These are phyloP conservation scores for Tragelaphus strepsiceros DNA, from an alignment of 2,113 vertebrate genomes.

Conservation along the genomic window DNA sequence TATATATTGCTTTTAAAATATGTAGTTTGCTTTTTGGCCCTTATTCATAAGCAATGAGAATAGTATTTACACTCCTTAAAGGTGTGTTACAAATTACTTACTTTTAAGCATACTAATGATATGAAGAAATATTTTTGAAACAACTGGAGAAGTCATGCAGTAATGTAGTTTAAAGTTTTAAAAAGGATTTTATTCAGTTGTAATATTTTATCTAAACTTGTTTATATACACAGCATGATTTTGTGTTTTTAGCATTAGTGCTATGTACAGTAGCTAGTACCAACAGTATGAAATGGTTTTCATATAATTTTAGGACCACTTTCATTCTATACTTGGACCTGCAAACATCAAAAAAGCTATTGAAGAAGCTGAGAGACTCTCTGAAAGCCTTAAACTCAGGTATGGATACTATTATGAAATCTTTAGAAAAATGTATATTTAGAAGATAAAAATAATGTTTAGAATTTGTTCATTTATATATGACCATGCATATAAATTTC, in stretches of 20 bases:
- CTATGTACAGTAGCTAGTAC: not conserved
- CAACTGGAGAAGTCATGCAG: not conserved
- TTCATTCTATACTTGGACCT: conserved; percentile 90
- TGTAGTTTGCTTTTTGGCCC: not conserved
- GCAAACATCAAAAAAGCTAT: conserved; percentile 94
- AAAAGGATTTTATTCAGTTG: not conserved
- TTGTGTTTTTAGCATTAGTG: not conserved
- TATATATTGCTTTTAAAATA: not conserved
- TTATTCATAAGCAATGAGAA: not conserved
- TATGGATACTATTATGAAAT: conserved; percentile 60
- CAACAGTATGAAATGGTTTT: conserved; percentile 37
- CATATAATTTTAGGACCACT: conserved; percentile 88
- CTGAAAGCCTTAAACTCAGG: conserved; percentile 96
- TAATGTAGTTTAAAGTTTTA: not conserved
- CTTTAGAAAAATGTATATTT: not conserved
- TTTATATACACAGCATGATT: not conserved
- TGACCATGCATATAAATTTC: not conserved
- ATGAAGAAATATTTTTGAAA: conserved; percentile 15
- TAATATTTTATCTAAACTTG: not conserved
- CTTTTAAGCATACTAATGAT: not conserved
- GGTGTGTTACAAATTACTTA: not conserved
- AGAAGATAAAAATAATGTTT: not conserved
- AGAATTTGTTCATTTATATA: not conserved
- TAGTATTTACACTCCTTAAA: not conserved
- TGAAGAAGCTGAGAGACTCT: conserved; percentile 97